Percentiles rank a stretch among this genome's conserved stretches.
Evolutionary conservation across 2,113 vertebrate species (phyloP).

Genomic region (Terrapene triunguis): DNA sequence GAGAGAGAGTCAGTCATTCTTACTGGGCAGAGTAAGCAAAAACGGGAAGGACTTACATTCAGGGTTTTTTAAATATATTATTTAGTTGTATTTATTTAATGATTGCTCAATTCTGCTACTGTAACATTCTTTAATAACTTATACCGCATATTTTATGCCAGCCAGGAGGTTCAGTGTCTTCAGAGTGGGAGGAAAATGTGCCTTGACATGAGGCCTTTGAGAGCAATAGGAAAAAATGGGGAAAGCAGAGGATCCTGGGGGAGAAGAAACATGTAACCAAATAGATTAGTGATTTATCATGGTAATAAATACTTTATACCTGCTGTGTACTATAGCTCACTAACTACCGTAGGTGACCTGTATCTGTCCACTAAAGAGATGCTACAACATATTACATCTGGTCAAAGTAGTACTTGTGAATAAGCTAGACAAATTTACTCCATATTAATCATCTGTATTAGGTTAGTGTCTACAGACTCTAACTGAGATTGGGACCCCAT

Average conservation of each 20-base stretch:
- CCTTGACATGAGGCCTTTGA: constrained; percentile 38
- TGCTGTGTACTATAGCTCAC: constrained; percentile 43
- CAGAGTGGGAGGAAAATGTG: constrained; percentile 48
- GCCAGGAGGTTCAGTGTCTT: constrained; percentile 62
- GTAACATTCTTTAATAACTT: constrained; percentile 67
- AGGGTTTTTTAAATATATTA: constrained; percentile 60
- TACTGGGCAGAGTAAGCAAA: constrained; percentile 22
- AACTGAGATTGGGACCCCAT: constrained; percentile 47
- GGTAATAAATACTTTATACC: constrained; percentile 47
- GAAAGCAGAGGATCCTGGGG: not conserved
- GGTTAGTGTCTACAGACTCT: constrained; percentile 71
- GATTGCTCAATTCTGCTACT: constrained; percentile 54
- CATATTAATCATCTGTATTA: constrained; percentile 75
- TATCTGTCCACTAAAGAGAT: constrained; percentile 45
- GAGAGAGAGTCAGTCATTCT: not conserved
- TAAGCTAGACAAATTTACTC: constrained; percentile 67
- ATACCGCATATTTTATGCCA: constrained; percentile 59
- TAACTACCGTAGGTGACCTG: constrained; percentile 51
- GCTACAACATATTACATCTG: constrained; percentile 55
- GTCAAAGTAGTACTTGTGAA: constrained; percentile 59
- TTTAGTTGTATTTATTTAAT: constrained; percentile 73
- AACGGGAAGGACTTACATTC: constrained; percentile 21
- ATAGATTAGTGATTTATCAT: not conserved
- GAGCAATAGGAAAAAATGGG: constrained; percentile 25
- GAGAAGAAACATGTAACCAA: not conserved